Evolutionary conservation across 2,797 vertebrate genomes (phyloP).

Genomic region (Trachops cirrhosus): DNA sequence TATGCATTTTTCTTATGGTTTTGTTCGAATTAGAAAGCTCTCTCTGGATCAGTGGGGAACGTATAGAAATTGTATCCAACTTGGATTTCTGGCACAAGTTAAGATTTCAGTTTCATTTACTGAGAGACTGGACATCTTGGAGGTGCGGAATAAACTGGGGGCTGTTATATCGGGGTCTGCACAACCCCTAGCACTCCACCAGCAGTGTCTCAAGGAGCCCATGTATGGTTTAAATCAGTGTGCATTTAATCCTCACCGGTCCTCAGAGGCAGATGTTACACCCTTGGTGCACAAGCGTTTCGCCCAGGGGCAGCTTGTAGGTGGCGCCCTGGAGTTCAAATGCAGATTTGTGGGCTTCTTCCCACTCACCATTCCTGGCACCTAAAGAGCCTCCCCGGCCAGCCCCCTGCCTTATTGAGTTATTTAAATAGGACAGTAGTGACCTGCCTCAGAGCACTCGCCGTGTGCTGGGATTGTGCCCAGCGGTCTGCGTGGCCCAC

Average conservation of each 20-base stretch:
- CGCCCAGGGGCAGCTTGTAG: background rate
- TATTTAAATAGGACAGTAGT: background rate
- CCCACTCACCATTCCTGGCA: background rate
- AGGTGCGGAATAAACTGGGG: background rate
- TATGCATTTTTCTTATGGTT: background rate
- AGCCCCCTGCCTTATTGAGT: background rate
- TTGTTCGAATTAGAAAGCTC: background rate
- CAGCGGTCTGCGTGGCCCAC: background rate
- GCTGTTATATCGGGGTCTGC: background rate
- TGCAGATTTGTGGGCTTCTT: background rate
- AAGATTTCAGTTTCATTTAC: background rate
- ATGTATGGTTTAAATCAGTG: background rate
- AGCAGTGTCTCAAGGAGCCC: background rate
- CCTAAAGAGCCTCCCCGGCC: background rate
- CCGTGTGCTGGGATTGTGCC: background rate
- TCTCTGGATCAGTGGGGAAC: background rate
- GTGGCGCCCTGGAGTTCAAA: background rate
- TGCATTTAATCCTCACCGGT: background rate
- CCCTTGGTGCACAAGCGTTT: background rate
- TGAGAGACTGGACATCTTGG: background rate
- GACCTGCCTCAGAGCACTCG: background rate
- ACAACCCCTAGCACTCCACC: background rate
- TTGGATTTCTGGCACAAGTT: background rate
- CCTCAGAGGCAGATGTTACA: background rate
- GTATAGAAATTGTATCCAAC: background rate